Base-by-base conservation (phyloP, 2,888 invertebrate species). In the Polymixis flavicincta region DNA sequence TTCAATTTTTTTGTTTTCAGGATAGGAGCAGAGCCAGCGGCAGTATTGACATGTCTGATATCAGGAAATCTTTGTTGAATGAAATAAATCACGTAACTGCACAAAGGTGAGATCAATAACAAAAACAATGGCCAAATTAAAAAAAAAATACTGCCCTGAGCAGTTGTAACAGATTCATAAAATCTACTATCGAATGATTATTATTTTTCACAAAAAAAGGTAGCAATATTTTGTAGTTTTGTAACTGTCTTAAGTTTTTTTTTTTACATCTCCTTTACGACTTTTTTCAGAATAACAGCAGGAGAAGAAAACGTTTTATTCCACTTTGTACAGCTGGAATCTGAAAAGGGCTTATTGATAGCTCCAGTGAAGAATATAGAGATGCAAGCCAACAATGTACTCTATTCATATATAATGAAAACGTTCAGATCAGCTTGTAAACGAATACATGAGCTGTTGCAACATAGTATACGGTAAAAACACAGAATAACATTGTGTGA, bases 291-390 rank as follows among this genome's bases (percentile, higher is more conserved):
- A 92, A 95, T 98, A 86, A 98, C 98, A 28, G 96, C 97, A 1
- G 98, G 98, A 1, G 97, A 97, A 69, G 97, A 97, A 76, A 98
- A 98, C 91, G 97, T 97, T 17, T 92, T 98, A 74, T 98, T 98
- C 90, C 98, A 98, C 92, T 98, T 98, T 89, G 97, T 98, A 0
- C 97, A 98, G 76, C 92, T 98, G 71, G 98, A 98, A 91, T 95
- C 96, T 0, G 97, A 97, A 19, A 97, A 98, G 89, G 98, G 98
- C 0, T 94, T 98, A 68, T 91, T 98, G 8, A 92, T 98, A 71
- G 97, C 97, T 14, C 98, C 98, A 0, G 94, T 93, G 22, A 95
- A 92, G 72, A 94, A 92, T 67, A 91, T 96, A 2, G 91, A 96
- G 89, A 67, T 76, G 2, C 93, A 93, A 85, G 93, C 95, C 0